These are phyloP conservation scores for Agrypnia vestita DNA, from an alignment of 1,140 invertebrate genomes.

Conservation along the genomic window DNA sequence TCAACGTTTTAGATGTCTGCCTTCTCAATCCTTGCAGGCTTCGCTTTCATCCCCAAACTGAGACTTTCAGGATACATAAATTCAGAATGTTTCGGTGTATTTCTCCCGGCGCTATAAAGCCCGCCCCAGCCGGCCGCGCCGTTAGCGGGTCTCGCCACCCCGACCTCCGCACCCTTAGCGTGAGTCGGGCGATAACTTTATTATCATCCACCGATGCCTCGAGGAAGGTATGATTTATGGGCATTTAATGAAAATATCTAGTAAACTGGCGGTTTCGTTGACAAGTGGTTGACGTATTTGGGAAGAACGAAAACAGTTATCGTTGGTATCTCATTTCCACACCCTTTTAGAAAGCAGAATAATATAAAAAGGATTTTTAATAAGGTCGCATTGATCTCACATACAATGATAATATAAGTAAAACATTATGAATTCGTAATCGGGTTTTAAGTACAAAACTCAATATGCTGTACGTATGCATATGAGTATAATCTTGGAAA, in stretches of 20 bases:
- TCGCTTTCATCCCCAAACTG: slow-evolving; percentile 2
- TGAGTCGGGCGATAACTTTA: slow-evolving; percentile 36
- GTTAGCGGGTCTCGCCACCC: not conserved
- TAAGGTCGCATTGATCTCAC: no score
- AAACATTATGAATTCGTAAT: no score
- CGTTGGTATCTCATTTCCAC: not conserved
- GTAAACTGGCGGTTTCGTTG: slow-evolving; percentile 11
- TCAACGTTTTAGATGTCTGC: slow-evolving; percentile 49
- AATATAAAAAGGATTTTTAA: no score
- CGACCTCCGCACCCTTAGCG: slow-evolving; percentile 11
- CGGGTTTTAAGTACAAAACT: no score
- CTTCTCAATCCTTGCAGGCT: slow-evolving; percentile 18
- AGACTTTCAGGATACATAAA: slow-evolving; percentile 33
- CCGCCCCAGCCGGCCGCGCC: not conserved
- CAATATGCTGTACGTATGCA: no score
- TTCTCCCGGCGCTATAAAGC: not conserved
- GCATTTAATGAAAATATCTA: slow-evolving; percentile 40
- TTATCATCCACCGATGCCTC: slow-evolving; percentile 50
- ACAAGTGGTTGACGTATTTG: not conserved
- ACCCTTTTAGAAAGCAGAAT: no score
- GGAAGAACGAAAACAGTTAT: slow-evolving; percentile 4
- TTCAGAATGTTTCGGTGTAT: slow-evolving; percentile 10
- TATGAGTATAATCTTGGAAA: no score
- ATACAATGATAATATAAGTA: no score
- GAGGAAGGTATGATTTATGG: slow-evolving; percentile 51